These are phyloP conservation scores for Rissa tridactyla DNA, from an alignment of 2,113 vertebrate species.

Conservation along the genomic window DNA sequence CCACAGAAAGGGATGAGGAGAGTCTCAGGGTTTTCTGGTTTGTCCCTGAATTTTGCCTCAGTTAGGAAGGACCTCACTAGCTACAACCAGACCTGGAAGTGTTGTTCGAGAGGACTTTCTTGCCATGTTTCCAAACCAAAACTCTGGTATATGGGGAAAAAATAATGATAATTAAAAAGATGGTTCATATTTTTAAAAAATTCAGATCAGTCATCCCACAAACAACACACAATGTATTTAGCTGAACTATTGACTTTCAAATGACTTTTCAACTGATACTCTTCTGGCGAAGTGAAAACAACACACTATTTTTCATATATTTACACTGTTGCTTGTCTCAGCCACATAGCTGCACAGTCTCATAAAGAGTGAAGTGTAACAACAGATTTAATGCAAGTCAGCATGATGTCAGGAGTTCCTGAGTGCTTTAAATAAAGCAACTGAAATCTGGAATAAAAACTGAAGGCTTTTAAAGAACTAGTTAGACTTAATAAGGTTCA, in stretches of 20 bases:
- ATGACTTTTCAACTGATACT: neutral
- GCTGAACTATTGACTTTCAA: neutral
- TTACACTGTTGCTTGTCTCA: neutral
- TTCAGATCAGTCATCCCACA: neutral
- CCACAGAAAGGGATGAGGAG: neutral
- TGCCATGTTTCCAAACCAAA: neutral
- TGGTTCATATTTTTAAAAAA: neutral
- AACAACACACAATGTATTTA: neutral
- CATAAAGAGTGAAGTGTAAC: neutral
- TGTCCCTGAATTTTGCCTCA: neutral
- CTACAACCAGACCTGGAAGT: neutral
- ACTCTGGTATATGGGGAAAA: neutral
- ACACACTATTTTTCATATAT: neutral
- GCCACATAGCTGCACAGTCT: neutral
- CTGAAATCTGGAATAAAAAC: neutral
- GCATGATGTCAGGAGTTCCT: neutral
- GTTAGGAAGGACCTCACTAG: neutral
- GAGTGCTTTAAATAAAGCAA: neutral
- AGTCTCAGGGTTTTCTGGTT: neutral
- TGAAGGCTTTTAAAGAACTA: neutral
- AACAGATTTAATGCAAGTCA: neutral
- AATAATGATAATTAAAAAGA: neutral
- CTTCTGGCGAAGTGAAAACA: neutral
- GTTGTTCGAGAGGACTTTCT: neutral
- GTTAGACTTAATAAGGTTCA: neutral